phyloP scores from a whole-genome alignment of 1,140 invertebrate species.

The Drosophila erecta region DNA sequence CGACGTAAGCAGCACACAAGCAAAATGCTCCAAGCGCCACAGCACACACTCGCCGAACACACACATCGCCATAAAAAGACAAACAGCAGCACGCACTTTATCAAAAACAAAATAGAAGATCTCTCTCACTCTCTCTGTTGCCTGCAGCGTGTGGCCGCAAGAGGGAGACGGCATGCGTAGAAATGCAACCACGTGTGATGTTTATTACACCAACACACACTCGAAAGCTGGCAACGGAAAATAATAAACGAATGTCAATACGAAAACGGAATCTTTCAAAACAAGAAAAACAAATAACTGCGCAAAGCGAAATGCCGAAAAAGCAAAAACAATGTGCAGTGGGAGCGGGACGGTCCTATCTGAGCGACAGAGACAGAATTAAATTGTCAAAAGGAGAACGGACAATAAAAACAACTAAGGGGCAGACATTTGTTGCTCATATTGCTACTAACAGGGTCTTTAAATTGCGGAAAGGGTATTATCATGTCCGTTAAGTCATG shows the following conservation, averaged over 20 bases:
- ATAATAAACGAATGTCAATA: constrained; percentile 73
- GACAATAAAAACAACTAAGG: constrained; percentile 14
- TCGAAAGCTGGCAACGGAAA: constrained; percentile 20
- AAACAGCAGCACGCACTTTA: constrained; percentile 56
- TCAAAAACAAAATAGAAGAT: constrained; percentile 51
- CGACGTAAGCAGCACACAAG: constrained; percentile 33
- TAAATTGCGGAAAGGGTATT: neutral
- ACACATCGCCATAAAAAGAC: constrained; percentile 38
- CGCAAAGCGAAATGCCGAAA: constrained; percentile 74
- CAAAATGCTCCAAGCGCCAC: constrained; percentile 57
- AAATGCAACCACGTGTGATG: constrained; percentile 79
- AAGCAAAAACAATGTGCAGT: constrained; percentile 44
- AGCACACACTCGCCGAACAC: constrained; percentile 14
- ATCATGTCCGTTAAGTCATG: neutral
- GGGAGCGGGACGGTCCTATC: constrained; percentile 9
- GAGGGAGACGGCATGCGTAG: constrained; percentile 34
- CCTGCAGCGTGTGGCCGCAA: constrained; percentile 19
- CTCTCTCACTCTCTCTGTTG: constrained; percentile 3
- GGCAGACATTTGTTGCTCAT: constrained; percentile 14
- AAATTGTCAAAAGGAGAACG: constrained; percentile 28
- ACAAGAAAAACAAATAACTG: constrained; percentile 82
- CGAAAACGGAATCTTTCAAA: constrained; percentile 74
- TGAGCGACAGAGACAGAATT: constrained; percentile 1
- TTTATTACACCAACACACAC: constrained; percentile 62
- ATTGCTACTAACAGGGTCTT: neutral